Percentiles rank a stretch among this genome's conserved stretches.
Evolutionary conservation across 1,140 invertebrate genomes (phyloP).

Genomic region (Cotesia vestalis): DNA sequence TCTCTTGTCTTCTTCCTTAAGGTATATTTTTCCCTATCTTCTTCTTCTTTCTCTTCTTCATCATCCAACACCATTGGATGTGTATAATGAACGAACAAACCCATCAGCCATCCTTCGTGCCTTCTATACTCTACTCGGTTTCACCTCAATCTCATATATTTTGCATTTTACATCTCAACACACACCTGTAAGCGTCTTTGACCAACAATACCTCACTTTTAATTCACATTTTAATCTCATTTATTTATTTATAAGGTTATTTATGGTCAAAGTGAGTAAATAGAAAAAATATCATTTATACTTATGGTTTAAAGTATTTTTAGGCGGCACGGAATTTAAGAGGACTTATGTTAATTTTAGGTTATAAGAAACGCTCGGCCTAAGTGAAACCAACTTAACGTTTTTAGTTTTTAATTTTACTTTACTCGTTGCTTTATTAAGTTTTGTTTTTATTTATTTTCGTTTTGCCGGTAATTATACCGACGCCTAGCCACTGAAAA

Average conservation of each 20-base stretch:
- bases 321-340: background rate
- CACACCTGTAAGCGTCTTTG: background rate
- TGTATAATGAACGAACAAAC: conserved; percentile 29
- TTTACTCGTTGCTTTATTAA: background rate
- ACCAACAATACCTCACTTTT: background rate
- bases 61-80: background rate
- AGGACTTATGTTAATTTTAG: conserved; percentile 31
- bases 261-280: background rate
- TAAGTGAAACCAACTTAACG: conserved; percentile 28
- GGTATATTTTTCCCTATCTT: too few relatives aligned
- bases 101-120: conserved; percentile 26
- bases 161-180: conserved; percentile 1
- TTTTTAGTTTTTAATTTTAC: too few relatives aligned
- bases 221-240: background rate
- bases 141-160: conserved; percentile 4
- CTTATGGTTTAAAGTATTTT: background rate
- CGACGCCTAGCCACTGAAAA: conserved; percentile 26
- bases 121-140: conserved; percentile 14
- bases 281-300: conserved; percentile 7
- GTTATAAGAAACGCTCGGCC: conserved; percentile 24
- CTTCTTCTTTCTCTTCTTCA: too few relatives aligned
- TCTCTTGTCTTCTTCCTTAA: background rate
- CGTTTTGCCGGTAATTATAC: conserved; percentile 24
- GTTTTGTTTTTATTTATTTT: background rate
- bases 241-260: background rate